These are phyloP conservation scores for Darevskia mixta DNA, from an alignment of 2,797 vertebrate species.

Conservation along the genomic window DNA sequence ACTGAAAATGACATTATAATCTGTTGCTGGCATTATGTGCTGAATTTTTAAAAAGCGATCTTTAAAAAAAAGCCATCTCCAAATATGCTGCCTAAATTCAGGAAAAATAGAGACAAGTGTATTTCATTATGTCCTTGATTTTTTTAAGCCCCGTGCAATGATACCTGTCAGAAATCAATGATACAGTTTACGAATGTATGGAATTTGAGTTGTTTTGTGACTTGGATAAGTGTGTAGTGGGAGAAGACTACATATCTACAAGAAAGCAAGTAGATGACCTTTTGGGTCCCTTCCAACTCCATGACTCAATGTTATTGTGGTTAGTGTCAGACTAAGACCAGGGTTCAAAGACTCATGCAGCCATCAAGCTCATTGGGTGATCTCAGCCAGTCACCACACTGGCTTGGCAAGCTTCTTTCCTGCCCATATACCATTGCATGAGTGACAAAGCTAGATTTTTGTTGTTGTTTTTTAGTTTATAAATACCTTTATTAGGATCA, in stretches of 20 bases:
- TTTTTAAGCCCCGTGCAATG: not conserved
- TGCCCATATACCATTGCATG: no score
- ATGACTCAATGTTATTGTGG: not conserved
- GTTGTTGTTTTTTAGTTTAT: no score
- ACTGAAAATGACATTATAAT: not conserved
- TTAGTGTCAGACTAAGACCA: not conserved
- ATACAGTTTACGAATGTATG: not conserved
- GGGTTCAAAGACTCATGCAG: not conserved
- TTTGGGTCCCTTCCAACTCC: no score
- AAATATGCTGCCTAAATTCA: not conserved
- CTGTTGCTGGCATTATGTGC: not conserved
- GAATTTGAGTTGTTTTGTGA: not conserved
- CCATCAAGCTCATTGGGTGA: not conserved
- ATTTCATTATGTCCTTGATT: conserved; percentile 12
- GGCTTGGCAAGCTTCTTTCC: not conserved
- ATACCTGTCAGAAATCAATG: not conserved
- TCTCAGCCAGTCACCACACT: not conserved
- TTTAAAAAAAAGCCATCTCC: not conserved
- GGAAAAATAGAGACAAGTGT: not conserved
- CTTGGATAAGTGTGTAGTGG: not conserved
- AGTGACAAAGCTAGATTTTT: no score
- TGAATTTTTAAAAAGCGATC: not conserved
- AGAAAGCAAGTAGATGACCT: not conserved
- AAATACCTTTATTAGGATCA: no score
- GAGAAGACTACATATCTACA: not conserved